A percentile compares a stretch with the other conserved stretches of the same genome.
These are phyloP conservation scores for Lydus trimaculatus DNA, from an alignment of 2,888 invertebrate genomes.

Conservation along the genomic window DNA sequence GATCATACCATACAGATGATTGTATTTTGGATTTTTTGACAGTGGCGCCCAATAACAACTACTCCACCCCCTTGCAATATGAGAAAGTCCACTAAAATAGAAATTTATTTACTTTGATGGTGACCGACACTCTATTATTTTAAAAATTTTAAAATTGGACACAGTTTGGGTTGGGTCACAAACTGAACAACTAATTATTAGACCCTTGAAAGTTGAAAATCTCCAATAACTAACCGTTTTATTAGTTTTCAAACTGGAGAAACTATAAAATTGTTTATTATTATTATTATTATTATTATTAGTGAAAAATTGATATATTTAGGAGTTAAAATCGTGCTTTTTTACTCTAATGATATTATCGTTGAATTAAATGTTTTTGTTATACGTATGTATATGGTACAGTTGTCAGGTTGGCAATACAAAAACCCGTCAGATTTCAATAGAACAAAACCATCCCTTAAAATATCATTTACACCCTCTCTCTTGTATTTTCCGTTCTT, in stretches of 20 bases:
- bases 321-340: not conserved
- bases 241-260: not conserved
- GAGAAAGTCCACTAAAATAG: conserved; percentile 38
- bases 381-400: conserved; percentile 21
- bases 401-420: conserved; percentile 31
- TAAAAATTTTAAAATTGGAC: not conserved
- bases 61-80: conserved; percentile 56
- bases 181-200: not conserved
- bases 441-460: conserved; percentile 21
- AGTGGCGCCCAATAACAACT: conserved; percentile 51
- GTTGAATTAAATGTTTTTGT: conserved; percentile 32
- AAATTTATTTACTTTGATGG: conserved; percentile 1
- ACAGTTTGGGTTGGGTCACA: conserved; percentile 3
- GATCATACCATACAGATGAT: not conserved
- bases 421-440: conserved; percentile 34
- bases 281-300: not conserved
- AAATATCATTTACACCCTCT: conserved; percentile 31
- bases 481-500: conserved; percentile 19
- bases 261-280: not conserved
- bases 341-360: not conserved
- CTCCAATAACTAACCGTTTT: conserved; percentile 1
- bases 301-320: not conserved
- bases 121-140: conserved; percentile 5
- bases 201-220: not conserved
- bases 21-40: conserved; percentile 1